Conservation (phyloP, 1,140 invertebrate species). For the Frieseomelitta varia region DNA sequence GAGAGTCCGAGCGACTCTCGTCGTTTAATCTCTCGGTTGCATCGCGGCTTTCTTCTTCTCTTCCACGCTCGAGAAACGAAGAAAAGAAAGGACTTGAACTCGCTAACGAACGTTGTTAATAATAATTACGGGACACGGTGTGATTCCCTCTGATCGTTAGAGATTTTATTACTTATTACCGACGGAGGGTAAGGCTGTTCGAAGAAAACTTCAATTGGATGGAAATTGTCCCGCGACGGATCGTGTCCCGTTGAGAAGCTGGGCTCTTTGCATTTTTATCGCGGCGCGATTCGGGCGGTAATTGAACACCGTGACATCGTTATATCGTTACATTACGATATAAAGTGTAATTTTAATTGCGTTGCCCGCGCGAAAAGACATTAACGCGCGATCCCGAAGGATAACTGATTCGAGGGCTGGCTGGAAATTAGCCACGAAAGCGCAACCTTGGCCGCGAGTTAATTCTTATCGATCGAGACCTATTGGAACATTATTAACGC, state of each 20-base stretch:
- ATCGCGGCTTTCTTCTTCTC: neutral
- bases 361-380: constrained; percentile 8
- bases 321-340: constrained; percentile 2
- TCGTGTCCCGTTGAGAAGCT: no score
- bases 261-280: constrained; percentile 9
- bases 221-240: neutral
- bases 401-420: constrained; percentile 20
- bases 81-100: neutral
- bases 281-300: neutral
- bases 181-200: no score
- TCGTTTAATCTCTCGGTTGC: neutral
- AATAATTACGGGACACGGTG: neutral
- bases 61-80: neutral
- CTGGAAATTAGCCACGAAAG: constrained; percentile 27
- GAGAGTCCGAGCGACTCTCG: neutral
- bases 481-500: constrained; percentile 35
- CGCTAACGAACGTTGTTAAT: neutral
- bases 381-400: constrained; percentile 2
- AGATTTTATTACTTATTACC: constrained; percentile 7
- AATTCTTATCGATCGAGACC: constrained; percentile 19
- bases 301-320: neutral
- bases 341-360: constrained; percentile 37
- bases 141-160: neutral
- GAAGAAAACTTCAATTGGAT: neutral
- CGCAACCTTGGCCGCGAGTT: constrained; percentile 3